Evolutionary conservation across 2,113 vertebrate species (phyloP), one percentile per base, ranked within the genome.

Genomic region (Forbesichthys agassizii): DNA sequence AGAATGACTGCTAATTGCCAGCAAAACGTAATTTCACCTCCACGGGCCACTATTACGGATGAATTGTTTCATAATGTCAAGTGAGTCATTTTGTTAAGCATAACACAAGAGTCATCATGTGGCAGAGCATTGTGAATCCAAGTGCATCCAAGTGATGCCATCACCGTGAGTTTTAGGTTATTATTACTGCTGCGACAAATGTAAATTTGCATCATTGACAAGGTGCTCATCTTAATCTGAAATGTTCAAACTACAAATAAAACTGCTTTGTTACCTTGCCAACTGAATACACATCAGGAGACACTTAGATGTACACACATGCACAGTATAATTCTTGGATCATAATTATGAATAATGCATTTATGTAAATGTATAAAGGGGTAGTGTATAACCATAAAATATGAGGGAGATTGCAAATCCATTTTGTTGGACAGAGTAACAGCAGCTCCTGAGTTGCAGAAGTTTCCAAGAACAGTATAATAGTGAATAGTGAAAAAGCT

Each of bases 261-360:
- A 91, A 88, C 72, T 72, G 84, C 75, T 87, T 83, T 80, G 77
- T 75, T 85, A 71, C 69, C 69, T 71, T 42, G 73, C 80, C 81
- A 81, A 85, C 81, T 84, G 82, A 80, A 83, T 73, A 84, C 81
- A 84, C 86, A 85, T 78, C 76, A 77, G 75, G 58, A 73, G 51
- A 36, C 49, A 64, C 58, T 63, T 58, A 76, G 51, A 78, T 61
- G 60, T 73, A 81, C 61, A 64, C 5, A 33, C 18, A 51, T 48
- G 33, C 1, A 77, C 85, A 88, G 86, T 84, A 85, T 82, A 84
- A 89, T 80, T 84, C 72, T 56, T 54, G 83, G 85, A 89, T 89
- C 88, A 88, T 77, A 79, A 63, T 14, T 69, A 88, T 91, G 89
- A 89, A 91, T 91, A 89, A 91, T 89, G 84, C 63, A 91, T 91